Conservation (phyloP, 2,113 vertebrate species). For the Ciconia stormi region DNA sequence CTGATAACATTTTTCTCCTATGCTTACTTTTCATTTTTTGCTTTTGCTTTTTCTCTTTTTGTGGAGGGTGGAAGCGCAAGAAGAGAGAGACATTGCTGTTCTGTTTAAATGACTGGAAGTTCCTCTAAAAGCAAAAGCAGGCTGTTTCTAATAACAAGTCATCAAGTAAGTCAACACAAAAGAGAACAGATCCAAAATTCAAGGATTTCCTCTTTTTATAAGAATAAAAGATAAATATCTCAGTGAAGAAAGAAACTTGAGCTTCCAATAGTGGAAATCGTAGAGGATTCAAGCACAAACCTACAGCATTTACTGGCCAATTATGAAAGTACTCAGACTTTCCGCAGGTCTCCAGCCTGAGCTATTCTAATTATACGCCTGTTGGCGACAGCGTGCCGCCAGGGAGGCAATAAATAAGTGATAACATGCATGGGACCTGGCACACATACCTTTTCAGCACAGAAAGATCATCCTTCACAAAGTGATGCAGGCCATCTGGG, state of each 20-base stretch:
- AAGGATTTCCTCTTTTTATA: neutral
- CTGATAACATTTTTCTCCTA: conserved; percentile 46
- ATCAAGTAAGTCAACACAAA: conserved; percentile 11
- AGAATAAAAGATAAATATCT: neutral
- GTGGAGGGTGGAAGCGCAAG: neutral
- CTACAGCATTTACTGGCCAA: neutral
- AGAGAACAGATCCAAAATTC: neutral
- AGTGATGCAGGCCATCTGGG: neutral
- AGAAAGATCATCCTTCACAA: neutral
- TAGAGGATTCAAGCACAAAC: neutral
- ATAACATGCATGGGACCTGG: conserved; percentile 16
- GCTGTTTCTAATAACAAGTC: conserved; percentile 32
- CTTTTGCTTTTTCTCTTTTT: neutral
- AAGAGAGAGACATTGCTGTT: neutral
- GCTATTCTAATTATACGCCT: conserved; percentile 20
- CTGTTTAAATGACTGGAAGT: conserved; percentile 4
- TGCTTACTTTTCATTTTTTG: conserved; percentile 6
- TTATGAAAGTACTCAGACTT: neutral
- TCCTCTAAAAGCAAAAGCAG: conserved; percentile 15
- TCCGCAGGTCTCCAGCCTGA: conserved; percentile 11
- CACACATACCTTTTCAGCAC: neutral
- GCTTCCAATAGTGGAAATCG: neutral
- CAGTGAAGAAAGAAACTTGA: neutral
- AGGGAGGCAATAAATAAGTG: conserved; percentile 50
- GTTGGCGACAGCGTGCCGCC: neutral